Evolutionary conservation across 64 coral and sea anemone species (phyloP).

Genomic region (Stichodactyla mertensii): DNA sequence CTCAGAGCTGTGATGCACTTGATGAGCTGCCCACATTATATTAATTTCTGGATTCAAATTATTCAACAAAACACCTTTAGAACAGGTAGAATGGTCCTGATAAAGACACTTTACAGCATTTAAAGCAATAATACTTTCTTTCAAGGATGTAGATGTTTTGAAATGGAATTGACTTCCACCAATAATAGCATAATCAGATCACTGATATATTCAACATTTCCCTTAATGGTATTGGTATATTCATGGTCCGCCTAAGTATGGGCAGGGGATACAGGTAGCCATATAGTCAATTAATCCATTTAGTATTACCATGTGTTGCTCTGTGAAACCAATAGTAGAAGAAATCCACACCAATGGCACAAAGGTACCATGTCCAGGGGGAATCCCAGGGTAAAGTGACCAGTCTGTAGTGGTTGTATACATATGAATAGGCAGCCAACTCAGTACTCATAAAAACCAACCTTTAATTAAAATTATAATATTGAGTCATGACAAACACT

Average conservation of each 20-base stretch:
- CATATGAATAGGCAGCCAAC: slow-evolving; percentile 30
- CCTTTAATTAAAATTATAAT: slow-evolving; percentile 14
- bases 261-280: too few species aligned
- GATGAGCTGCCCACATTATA: slow-evolving; percentile 82
- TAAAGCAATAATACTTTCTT: too few species aligned
- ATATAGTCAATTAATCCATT: not conserved
- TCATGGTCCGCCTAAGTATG: too few species aligned
- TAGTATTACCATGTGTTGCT: slow-evolving; percentile 62
- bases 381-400: slow-evolving; percentile 53
- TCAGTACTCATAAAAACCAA: slow-evolving; percentile 42
- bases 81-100: too few species aligned
- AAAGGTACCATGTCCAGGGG: slow-evolving; percentile 77
- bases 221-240: too few species aligned
- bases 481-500: not conserved
- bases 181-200: too few species aligned
- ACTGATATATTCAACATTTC: too few species aligned
- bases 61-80: not conserved
- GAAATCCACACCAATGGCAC: slow-evolving; percentile 77
- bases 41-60: slow-evolving; percentile 46
- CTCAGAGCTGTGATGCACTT: slow-evolving; percentile 91
- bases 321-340: slow-evolving; percentile 82
- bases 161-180: too few species aligned
- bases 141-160: too few species aligned
- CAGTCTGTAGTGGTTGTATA: slow-evolving; percentile 60
- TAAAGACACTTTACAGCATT: too few species aligned